Conservation (phyloP, 1,140 invertebrate species). For the Drosophila kanapiae region DNA sequence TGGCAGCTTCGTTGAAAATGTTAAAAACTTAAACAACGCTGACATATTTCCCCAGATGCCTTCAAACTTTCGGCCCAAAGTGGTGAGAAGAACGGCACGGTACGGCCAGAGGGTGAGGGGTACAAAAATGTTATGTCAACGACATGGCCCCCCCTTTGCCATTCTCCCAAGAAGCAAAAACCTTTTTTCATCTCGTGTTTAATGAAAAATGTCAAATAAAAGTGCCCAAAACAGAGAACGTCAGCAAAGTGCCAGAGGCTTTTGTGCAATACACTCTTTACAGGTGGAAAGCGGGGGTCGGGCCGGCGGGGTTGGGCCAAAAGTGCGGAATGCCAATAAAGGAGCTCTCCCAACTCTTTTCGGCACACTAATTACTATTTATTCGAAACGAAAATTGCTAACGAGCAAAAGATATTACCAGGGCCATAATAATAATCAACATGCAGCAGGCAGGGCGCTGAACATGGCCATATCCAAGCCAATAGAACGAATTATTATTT, state of each 20-base stretch:
- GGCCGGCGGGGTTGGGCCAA: no score
- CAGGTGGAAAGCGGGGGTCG: conserved; percentile 33
- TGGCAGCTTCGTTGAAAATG: conserved; percentile 56
- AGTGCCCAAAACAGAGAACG: conserved; percentile 77
- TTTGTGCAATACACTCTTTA: conserved; percentile 74
- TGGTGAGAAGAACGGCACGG: conserved; percentile 12
- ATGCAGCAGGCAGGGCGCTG: conserved; percentile 22
- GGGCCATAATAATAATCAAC: conserved; percentile 73
- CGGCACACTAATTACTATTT: conserved; percentile 81
- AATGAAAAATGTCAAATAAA: conserved; percentile 84
- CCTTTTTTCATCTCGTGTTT: conserved; percentile 78
- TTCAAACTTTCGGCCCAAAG: conserved; percentile 76
- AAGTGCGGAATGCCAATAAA: conserved; percentile 19
- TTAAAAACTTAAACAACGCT: conserved; percentile 82
- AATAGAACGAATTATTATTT: conserved; percentile 81
- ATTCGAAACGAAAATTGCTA: conserved; percentile 83
- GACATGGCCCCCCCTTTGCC: conserved; percentile 5
- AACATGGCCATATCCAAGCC: conserved; percentile 28
- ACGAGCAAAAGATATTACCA: conserved; percentile 81
- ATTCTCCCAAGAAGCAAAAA: conserved; percentile 35
- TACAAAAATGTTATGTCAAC: conserved; percentile 80
- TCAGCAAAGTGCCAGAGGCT: conserved; percentile 74
- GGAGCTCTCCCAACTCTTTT: conserved; percentile 55
- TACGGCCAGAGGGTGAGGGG: background rate
- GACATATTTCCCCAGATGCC: conserved; percentile 81